Evolutionary conservation across 2,888 invertebrate genomes (phyloP), one percentile per base, ranked within the genome.

Genomic region (Nymphalis urticae): DNA sequence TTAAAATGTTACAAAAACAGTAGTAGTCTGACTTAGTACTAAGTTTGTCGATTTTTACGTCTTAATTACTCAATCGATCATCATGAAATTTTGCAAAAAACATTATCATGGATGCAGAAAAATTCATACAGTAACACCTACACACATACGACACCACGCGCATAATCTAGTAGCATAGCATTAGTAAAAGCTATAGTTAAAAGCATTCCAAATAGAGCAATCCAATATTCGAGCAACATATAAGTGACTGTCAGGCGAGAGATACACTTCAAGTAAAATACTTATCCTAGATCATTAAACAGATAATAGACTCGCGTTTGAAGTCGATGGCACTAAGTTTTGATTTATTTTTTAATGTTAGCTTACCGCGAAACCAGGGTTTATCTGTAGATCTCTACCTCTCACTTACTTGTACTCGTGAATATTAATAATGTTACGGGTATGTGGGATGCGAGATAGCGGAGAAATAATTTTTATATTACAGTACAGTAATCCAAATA

Each of bases 401-500:
- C 79, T 80, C 81, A 75, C 73, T 73, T 74, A 73, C 75, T 79
- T 78, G 77, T 75, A 74, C 63, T 71, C 62, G 76, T 68, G 75
- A 75, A 79, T 78, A 75, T 79, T 56, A 58, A 66, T 66, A 69
- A 68, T 59, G 36, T n/a, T 71, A 21, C 71, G 76, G 42, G 74
- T 42, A 42, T 58, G 42, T 0, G 58, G 9, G 10, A 10, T 19
- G 19, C 19, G 42, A 9, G 56, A n/a, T n/a, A 56, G 56, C 56
- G 56, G 53, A 24, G 27, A 53, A 16, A 27, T 27, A 27, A 32
- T 32, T 32, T 6, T 32, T 6, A 32, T 32, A 32, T 32, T 32
- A 32, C 27, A 6, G 5, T 32, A 0, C 27, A 32, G 27, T 32
- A 32, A 32, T 5, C 27, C 27, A 54, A 7, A 27, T 1, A 3